phyloP scores from a whole-genome alignment of 37 sponge, comb jelly and placozoan species.

The Agelas oroides region DNA sequence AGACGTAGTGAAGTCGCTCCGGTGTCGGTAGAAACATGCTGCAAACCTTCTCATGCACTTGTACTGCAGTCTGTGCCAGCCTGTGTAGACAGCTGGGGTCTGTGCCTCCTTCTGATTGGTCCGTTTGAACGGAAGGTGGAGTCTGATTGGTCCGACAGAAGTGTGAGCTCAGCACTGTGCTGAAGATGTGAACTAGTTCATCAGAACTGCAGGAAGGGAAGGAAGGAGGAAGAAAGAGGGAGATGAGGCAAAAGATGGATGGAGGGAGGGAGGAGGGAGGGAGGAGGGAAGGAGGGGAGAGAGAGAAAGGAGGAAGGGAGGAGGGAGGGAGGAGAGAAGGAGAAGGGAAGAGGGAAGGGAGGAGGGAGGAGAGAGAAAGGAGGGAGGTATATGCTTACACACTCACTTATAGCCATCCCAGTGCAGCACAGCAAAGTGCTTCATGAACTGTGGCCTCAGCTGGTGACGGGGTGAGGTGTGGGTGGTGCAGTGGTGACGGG shows the following conservation, averaged over 20 bases:
- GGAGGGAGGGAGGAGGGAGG: no score
- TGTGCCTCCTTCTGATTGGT: neutral
- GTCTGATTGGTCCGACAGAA: neutral
- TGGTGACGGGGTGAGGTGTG: neutral
- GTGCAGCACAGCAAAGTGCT: conserved; percentile 49
- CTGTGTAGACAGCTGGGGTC: neutral
- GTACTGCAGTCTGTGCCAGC: conserved; percentile 45
- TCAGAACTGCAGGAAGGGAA: conserved; percentile 11
- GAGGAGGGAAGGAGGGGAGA: neutral
- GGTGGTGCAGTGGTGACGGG: neutral
- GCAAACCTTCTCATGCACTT: conserved; percentile 40
- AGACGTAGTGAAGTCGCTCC: conserved; percentile 60
- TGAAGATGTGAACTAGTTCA: conserved; percentile 33
- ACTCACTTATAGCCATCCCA: conserved; percentile 68
- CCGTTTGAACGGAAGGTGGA: neutral
- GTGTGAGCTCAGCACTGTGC: conserved; percentile 2
- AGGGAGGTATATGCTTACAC: no score
- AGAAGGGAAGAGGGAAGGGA: neutral
- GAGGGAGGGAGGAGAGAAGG: neutral
- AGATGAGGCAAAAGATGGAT: neutral
- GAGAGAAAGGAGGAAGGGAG: neutral
- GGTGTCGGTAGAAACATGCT: conserved; percentile 49
- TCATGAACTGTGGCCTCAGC: conserved; percentile 27
- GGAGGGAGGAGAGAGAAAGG: neutral
- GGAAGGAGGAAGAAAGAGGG: neutral